Percentiles rank a stretch among this genome's conserved stretches.
phyloP scores from a whole-genome alignment of 2,113 vertebrate species.

The Alouatta palliata region DNA sequence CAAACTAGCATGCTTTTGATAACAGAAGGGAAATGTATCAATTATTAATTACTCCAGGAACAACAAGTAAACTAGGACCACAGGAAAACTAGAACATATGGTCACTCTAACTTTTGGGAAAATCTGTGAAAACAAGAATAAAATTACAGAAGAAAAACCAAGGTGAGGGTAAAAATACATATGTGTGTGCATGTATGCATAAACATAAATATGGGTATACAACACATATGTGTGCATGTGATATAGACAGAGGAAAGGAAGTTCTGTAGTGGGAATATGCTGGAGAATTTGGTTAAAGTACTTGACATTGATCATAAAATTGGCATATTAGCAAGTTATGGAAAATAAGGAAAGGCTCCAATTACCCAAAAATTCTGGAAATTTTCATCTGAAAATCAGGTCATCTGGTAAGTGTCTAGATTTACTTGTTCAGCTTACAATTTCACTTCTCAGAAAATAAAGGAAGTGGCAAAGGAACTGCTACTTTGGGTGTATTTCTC shows the following conservation, averaged over 20 bases:
- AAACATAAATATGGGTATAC: background rate
- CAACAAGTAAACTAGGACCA: background rate
- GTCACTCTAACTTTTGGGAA: background rate
- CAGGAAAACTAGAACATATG: background rate
- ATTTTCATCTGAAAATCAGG: background rate
- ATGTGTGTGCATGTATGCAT: fast-evolving
- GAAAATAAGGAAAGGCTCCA: background rate
- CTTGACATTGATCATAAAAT: background rate
- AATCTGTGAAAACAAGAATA: background rate
- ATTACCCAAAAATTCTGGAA: background rate
- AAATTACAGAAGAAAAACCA: constrained; percentile 10
- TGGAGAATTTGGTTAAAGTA: background rate
- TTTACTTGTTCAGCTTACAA: background rate
- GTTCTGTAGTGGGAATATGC: background rate
- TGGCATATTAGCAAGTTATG: background rate
- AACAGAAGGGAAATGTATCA: background rate
- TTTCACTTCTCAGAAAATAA: constrained; percentile 51
- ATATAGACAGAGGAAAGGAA: background rate
- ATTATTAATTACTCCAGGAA: constrained; percentile 1
- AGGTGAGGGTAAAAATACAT: background rate
- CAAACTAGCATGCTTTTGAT: background rate
- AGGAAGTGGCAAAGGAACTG: background rate
- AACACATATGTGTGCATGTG: background rate
- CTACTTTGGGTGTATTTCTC: background rate
- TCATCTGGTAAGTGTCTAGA: background rate